These are phyloP conservation scores for Drosophila quadrilineata DNA, from an alignment of 1,140 invertebrate species.

Conservation along the genomic window DNA sequence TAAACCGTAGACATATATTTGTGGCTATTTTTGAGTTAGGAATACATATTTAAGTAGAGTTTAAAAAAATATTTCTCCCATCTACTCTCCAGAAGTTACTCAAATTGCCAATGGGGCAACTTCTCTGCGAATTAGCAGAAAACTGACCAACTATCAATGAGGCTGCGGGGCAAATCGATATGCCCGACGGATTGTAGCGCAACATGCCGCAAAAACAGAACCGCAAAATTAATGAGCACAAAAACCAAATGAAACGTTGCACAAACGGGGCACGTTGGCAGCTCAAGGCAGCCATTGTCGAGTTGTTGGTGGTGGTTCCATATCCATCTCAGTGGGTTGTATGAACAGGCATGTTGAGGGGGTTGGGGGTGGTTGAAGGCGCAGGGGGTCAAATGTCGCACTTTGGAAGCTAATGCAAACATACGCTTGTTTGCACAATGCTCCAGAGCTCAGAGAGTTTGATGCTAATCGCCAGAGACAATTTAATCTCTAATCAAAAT, in stretches of 20 bases:
- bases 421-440: slow-evolving; percentile 73
- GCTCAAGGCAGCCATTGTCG: slow-evolving; percentile 15
- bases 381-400: slow-evolving; percentile 30
- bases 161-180: slow-evolving; percentile 17
- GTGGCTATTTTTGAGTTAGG: too few relatives aligned
- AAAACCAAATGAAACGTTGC: slow-evolving; percentile 72
- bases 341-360: neutral
- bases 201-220: slow-evolving; percentile 32
- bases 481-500: slow-evolving; percentile 80
- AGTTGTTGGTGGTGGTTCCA: slow-evolving; percentile 23
- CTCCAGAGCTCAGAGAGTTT: slow-evolving; percentile 36
- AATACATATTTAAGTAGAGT: too few relatives aligned
- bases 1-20: too few relatives aligned
- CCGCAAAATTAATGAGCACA: slow-evolving; percentile 76
- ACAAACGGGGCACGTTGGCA: slow-evolving; percentile 47
- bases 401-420: slow-evolving; percentile 64
- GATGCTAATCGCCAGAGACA: slow-evolving; percentile 75
- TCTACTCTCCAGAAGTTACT: too few relatives aligned
- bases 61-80: too few relatives aligned
- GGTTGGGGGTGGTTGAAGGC: neutral
- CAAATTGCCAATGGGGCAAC: too few relatives aligned
- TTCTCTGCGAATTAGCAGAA: too few relatives aligned
- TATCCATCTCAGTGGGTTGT: slow-evolving; percentile 2
- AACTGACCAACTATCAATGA: too few relatives aligned
- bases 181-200: slow-evolving; percentile 17